Conservation (phyloP, 1,140 invertebrate species). For the Euwallacea fornicatus region DNA sequence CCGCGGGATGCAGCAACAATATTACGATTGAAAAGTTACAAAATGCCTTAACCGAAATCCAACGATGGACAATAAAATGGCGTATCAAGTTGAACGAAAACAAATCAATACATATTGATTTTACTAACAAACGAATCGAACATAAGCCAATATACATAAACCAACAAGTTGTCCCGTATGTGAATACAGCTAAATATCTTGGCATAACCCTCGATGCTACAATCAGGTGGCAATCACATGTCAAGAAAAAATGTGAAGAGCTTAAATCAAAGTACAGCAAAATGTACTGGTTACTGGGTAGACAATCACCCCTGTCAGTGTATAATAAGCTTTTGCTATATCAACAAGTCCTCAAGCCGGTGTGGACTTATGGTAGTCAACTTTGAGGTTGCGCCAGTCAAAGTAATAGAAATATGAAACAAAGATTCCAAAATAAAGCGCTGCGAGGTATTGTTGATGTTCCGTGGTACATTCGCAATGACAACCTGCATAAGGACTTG, state of each 20-base stretch:
- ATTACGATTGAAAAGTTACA: too few relatives aligned
- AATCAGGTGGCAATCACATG: slow-evolving; percentile 40
- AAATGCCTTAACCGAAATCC: too few relatives aligned
- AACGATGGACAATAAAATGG: too few relatives aligned
- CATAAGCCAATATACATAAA: neutral
- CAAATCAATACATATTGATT: too few relatives aligned
- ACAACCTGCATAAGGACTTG: slow-evolving; percentile 30
- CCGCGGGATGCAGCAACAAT: too few relatives aligned
- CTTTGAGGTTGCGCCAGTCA: too few relatives aligned
- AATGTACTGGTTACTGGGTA: too few relatives aligned
- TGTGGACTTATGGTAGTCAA: slow-evolving; percentile 42
- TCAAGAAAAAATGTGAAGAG: slow-evolving; percentile 42
- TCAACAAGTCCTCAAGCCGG: slow-evolving; percentile 44
- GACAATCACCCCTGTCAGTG: too few relatives aligned
- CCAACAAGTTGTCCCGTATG: slow-evolving; percentile 1
- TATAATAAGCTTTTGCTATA: slow-evolving; percentile 47
- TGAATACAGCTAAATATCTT: slow-evolving; percentile 37
- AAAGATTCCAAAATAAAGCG: slow-evolving; percentile 40
- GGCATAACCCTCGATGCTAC: slow-evolving; percentile 44
- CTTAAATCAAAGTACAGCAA: slow-evolving; percentile 38
- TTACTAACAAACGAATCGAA: too few relatives aligned
- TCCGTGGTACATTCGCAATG: slow-evolving; percentile 39
- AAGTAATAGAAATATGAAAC: too few relatives aligned
- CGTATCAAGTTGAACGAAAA: too few relatives aligned
- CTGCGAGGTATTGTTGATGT: slow-evolving; percentile 37